Conservation (phyloP, 2,113 vertebrate species). For the Motacilla alba region DNA sequence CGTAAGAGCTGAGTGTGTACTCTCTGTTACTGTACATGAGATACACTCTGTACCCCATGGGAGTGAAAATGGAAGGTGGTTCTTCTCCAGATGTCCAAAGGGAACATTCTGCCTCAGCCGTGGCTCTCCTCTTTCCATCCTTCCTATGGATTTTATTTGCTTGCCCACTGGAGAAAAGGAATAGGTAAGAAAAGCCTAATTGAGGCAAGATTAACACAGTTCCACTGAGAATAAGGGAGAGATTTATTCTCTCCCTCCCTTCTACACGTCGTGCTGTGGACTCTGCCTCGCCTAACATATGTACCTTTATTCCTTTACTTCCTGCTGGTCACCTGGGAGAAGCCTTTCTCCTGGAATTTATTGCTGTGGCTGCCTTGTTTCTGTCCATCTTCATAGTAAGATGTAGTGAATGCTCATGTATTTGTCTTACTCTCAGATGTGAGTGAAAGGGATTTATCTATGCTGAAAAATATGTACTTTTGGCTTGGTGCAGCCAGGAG, state of each 20-base stretch:
- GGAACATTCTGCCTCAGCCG: background rate
- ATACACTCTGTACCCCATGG: background rate
- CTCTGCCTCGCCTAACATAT: background rate
- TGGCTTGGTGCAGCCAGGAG: background rate
- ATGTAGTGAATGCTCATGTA: background rate
- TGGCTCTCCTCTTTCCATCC: background rate
- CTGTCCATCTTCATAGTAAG: background rate
- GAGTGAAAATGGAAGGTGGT: background rate
- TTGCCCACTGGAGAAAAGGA: background rate
- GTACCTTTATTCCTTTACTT: conserved; percentile 19
- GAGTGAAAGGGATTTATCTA: background rate
- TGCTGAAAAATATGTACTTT: conserved; percentile 19
- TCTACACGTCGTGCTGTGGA: background rate
- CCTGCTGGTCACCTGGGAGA: background rate
- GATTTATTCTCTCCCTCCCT: conserved; percentile 8
- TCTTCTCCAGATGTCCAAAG: background rate
- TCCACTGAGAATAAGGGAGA: background rate
- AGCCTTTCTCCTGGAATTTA: conserved; percentile 19
- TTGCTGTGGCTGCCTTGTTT: conserved; percentile 3
- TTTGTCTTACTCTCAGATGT: background rate
- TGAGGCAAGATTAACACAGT: conserved; percentile 18
- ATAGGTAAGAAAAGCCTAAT: conserved; percentile 36
- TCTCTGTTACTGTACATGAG: background rate
- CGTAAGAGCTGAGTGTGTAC: background rate
- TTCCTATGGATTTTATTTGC: background rate